Percentiles rank a stretch among this genome's conserved stretches.
Evolutionary conservation across 2,113 vertebrate genomes (phyloP).

Genomic region (Genyomyrus donnyi): DNA sequence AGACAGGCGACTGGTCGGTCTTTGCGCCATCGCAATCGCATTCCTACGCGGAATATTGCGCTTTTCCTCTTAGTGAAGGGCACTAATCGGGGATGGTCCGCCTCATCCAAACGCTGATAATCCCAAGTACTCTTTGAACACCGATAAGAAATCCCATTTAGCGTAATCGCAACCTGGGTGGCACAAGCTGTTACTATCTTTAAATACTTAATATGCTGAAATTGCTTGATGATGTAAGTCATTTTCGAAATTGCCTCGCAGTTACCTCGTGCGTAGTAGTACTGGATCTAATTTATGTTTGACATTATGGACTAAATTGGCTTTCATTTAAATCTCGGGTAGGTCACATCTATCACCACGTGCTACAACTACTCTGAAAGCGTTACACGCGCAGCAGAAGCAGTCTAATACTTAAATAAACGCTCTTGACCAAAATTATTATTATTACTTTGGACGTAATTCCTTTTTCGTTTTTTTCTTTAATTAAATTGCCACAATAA

Average conservation of each 20-base stretch:
- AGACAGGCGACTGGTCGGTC: conserved; percentile 63
- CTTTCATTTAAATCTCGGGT: conserved; percentile 75
- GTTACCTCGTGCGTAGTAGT: conserved; percentile 58
- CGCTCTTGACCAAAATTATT: conserved; percentile 96
- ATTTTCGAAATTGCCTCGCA: conserved; percentile 53
- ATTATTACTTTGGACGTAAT: conserved; percentile 81
- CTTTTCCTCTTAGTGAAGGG: conserved; percentile 47
- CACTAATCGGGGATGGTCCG: conserved; percentile 55
- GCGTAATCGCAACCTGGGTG: conserved; percentile 66
- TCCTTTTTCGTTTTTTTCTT: conserved; percentile 93
- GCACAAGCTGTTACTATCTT: conserved; percentile 61
- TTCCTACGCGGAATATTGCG: conserved; percentile 47
- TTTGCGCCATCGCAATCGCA: conserved; percentile 60
- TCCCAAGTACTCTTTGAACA: conserved; percentile 59
- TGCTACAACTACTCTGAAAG: conserved; percentile 67
- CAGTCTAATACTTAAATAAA: conserved; percentile 80
- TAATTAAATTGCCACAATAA: conserved; percentile 98
- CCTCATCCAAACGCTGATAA: conserved; percentile 62
- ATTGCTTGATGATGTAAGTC: conserved; percentile 60
- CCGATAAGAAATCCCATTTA: conserved; percentile 70
- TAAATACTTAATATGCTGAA: conserved; percentile 57
- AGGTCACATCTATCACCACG: conserved; percentile 84
- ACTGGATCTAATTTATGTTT: conserved; percentile 77
- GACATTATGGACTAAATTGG: conserved; percentile 97
- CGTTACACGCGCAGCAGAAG: conserved; percentile 76